phyloP scores from a whole-genome alignment of 1,140 invertebrate genomes.

The Hirudo medicinalis region DNA sequence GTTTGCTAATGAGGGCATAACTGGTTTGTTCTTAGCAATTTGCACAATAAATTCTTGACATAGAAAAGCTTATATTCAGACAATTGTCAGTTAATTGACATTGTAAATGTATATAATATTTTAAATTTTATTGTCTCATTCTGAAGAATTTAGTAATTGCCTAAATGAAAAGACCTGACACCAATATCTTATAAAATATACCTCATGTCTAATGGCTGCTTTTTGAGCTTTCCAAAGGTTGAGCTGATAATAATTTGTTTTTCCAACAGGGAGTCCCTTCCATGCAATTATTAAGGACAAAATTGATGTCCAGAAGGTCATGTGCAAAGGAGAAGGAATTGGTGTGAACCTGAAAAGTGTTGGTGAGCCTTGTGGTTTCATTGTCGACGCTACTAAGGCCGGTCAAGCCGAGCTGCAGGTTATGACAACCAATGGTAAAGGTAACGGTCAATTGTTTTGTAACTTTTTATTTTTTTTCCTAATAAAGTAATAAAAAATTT shows the following conservation, averaged over 20 bases:
- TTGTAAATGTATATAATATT: not conserved
- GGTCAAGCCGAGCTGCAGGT: conserved; percentile 61
- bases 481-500: too few species aligned
- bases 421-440: conserved; percentile 46
- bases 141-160: too few species aligned
- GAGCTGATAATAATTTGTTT: not conserved
- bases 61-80: too few species aligned
- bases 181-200: too few species aligned
- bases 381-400: conserved; percentile 63
- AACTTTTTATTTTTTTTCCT: too few species aligned
- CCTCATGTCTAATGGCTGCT: too few species aligned
- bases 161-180: too few species aligned
- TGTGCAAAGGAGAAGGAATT: conserved; percentile 58
- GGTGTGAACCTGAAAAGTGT: conserved; percentile 58
- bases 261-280: conserved; percentile 38
- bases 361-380: conserved; percentile 60
- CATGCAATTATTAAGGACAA: conserved; percentile 50
- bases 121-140: too few species aligned
- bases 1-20: conserved; percentile 88
- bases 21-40: conserved; percentile 54
- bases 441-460: conserved; percentile 25
- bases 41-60: not conserved
- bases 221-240: too few species aligned
- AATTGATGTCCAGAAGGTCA: conserved; percentile 55
- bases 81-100: not conserved